phyloP scores from a whole-genome alignment of 2,888 invertebrate genomes.

The Dynastes hyllus region DNA sequence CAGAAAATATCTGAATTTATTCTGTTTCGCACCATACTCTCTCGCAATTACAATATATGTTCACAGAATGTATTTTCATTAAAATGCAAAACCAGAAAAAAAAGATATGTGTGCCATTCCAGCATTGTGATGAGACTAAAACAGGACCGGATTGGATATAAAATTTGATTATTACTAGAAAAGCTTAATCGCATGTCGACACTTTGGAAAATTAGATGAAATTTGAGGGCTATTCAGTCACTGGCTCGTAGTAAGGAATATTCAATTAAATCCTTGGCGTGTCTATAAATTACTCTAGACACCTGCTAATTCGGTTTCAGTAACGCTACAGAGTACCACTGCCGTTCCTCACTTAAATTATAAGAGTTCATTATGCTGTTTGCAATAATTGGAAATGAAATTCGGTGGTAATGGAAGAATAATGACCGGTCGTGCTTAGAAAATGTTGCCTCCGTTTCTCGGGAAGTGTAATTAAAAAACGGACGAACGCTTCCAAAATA shows the following conservation, averaged over 20 bases:
- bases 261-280: constrained; percentile 32
- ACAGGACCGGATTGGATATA: not conserved
- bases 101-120: no score
- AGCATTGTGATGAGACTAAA: not conserved
- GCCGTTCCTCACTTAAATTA: constrained; percentile 1
- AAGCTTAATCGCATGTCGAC: constrained; percentile 12
- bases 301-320: constrained; percentile 32
- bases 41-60: no score
- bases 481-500: constrained; percentile 20
- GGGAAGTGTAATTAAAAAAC: constrained; percentile 35
- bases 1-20: no score
- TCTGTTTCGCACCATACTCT: no score
- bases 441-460: not conserved
- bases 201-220: constrained; percentile 1
- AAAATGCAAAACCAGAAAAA: not conserved
- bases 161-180: constrained; percentile 11
- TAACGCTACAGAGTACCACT: not conserved
- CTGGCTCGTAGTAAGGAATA: not conserved
- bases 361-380: constrained; percentile 33
- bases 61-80: not conserved
- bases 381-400: constrained; percentile 38
- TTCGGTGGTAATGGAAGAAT: constrained; percentile 34
- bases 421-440: constrained; percentile 31
- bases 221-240: constrained; percentile 10
- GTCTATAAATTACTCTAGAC: constrained; percentile 25